Conservation (phyloP, 1,140 invertebrate genomes). For the Hesperophylax magnus region DNA sequence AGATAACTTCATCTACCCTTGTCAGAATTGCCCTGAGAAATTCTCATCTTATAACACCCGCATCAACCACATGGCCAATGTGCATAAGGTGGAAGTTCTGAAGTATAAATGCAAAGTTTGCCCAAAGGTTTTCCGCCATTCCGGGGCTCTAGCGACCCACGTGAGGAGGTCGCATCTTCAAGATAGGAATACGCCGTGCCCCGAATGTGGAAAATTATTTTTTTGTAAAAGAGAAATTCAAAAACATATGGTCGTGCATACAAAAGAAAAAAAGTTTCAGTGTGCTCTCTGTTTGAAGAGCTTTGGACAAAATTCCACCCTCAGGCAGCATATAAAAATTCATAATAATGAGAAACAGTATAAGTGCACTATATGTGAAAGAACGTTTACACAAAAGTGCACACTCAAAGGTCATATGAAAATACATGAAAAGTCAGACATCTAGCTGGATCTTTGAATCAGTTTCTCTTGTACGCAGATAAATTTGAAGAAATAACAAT, state of each 20-base stretch:
- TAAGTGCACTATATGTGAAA: slow-evolving; percentile 63
- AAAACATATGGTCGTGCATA: slow-evolving; percentile 70
- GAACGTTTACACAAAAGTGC: slow-evolving; percentile 64
- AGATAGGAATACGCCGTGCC: slow-evolving; percentile 62
- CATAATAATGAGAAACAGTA: slow-evolving; percentile 72
- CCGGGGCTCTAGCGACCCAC: slow-evolving; percentile 60
- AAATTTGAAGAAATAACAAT: no score
- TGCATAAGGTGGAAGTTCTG: slow-evolving; percentile 59
- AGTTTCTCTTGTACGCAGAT: no score
- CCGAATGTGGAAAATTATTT: slow-evolving; percentile 63
- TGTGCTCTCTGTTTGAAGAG: slow-evolving; percentile 70
- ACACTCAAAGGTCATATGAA: slow-evolving; percentile 64
- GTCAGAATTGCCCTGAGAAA: slow-evolving; percentile 66
- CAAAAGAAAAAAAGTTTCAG: slow-evolving; percentile 68
- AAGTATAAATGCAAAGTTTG: slow-evolving; percentile 62
- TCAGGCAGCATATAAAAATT: slow-evolving; percentile 85
- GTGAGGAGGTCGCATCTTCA: slow-evolving; percentile 62
- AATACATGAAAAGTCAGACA: slow-evolving; percentile 46
- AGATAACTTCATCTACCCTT: slow-evolving; percentile 62
- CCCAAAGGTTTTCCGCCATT: slow-evolving; percentile 62
- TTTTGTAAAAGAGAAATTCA: slow-evolving; percentile 62
- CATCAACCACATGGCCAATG: slow-evolving; percentile 64
- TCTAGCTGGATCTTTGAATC: no score
- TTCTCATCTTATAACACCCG: slow-evolving; percentile 67
- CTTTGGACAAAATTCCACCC: slow-evolving; percentile 62